phyloP scores from a whole-genome alignment of 2,888 invertebrate genomes.

The Macrostomum cliftonense region DNA sequence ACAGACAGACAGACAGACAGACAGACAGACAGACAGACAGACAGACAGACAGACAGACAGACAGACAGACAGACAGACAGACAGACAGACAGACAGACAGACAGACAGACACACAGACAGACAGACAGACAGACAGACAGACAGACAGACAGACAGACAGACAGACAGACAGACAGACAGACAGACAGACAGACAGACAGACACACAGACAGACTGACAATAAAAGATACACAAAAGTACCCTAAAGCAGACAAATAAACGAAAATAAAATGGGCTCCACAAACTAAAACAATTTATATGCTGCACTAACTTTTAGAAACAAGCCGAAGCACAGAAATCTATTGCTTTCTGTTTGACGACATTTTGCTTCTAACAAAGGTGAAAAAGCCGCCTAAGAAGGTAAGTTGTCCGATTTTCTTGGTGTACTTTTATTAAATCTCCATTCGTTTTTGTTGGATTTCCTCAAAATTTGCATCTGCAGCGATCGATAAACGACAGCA shows the following conservation, averaged over 20 bases:
- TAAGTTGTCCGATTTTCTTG: too few species aligned
- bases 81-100: slow-evolving; percentile 7
- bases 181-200: slow-evolving; percentile 7
- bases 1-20: not conserved
- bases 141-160: slow-evolving; percentile 10
- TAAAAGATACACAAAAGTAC: too few species aligned
- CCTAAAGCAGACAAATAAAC: not conserved
- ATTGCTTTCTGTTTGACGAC: slow-evolving; percentile 47
- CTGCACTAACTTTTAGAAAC: slow-evolving; percentile 36
- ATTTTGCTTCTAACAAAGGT: slow-evolving; percentile 46
- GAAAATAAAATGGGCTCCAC: not conserved
- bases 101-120: slow-evolving; percentile 9
- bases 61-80: slow-evolving; percentile 14
- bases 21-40: slow-evolving; percentile 10
- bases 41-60: slow-evolving; percentile 10
- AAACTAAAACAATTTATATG: not conserved
- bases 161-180: slow-evolving; percentile 14
- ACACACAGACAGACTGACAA: slow-evolving; percentile 1
- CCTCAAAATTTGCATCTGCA: not conserved
- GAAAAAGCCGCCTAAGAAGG: slow-evolving; percentile 44
- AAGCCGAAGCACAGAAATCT: slow-evolving; percentile 44
- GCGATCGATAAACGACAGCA: slow-evolving; percentile 9
- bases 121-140: slow-evolving; percentile 9
- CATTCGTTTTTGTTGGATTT: too few species aligned
- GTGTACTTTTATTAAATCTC: too few species aligned